These are phyloP conservation scores for Enteromius anoplus DNA, from an alignment of 2,797 vertebrate genomes.

Conservation along the genomic window DNA sequence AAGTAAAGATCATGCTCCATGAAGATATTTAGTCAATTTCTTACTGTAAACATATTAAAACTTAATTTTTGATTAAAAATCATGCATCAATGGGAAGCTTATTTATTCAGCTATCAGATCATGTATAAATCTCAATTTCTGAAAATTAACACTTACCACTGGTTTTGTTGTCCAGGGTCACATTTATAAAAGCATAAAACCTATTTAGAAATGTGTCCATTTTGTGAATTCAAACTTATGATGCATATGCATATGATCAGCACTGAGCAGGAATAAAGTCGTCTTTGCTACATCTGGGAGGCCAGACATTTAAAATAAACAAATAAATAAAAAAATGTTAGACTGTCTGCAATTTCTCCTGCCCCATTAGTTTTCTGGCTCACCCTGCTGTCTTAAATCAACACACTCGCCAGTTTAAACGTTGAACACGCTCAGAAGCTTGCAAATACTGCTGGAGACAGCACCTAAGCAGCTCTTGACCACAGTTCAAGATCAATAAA, in stretches of 20 bases:
- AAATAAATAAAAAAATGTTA: neutral
- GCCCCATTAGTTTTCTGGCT: slow-evolving; percentile 39
- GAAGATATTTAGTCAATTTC: too few species aligned
- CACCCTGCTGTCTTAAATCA: slow-evolving; percentile 19
- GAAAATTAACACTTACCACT: too few species aligned
- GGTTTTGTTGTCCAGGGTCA: too few species aligned
- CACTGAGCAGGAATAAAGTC: neutral
- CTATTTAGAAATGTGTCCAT: neutral
- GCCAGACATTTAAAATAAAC: neutral
- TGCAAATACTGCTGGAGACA: slow-evolving; percentile 36
- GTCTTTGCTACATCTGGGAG: slow-evolving; percentile 14
- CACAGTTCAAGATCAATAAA: slow-evolving; percentile 44
- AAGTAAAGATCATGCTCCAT: too few species aligned
- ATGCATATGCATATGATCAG: neutral
- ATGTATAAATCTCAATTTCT: too few species aligned
- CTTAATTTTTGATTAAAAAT: too few species aligned
- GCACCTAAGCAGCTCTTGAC: slow-evolving; percentile 31
- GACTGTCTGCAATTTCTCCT: slow-evolving; percentile 32
- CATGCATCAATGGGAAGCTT: too few species aligned
- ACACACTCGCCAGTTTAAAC: slow-evolving; percentile 26
- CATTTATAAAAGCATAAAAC: neutral
- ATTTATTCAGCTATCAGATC: too few species aligned
- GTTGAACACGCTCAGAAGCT: slow-evolving; percentile 9
- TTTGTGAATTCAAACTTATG: neutral
- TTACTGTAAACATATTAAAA: too few species aligned